Percentiles rank a stretch among this genome's conserved stretches.
phyloP scores from a whole-genome alignment of 2,888 invertebrate species.

The Pogonocherus hispidulus region DNA sequence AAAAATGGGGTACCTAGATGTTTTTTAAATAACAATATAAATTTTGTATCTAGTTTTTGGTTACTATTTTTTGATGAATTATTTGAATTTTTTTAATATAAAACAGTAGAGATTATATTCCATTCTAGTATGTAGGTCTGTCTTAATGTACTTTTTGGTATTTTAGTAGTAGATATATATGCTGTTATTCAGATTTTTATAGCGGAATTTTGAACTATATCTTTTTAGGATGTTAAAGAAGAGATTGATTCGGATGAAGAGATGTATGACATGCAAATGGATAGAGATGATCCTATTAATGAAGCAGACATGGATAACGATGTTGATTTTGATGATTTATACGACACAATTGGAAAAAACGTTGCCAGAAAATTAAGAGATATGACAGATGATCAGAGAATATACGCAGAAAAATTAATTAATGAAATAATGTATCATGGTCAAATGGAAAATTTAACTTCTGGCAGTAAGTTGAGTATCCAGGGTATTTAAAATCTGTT shows the following conservation, averaged over 20 bases:
- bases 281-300: not conserved
- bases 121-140: no score
- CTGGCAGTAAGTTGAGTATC: conserved; percentile 2
- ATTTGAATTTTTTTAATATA: no score
- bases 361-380: conserved; percentile 53
- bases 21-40: no score
- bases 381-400: conserved; percentile 51
- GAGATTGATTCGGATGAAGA: conserved; percentile 40
- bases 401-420: conserved; percentile 50
- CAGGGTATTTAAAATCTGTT: not conserved
- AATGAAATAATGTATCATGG: conserved; percentile 56
- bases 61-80: not conserved
- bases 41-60: no score
- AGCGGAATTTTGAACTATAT: not conserved
- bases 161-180: not conserved
- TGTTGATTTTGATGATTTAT: conserved; percentile 48
- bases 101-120: no score
- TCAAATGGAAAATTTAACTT: conserved; percentile 55
- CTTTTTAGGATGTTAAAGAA: conserved; percentile 35
- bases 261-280: not conserved
- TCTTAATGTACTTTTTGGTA: no score
- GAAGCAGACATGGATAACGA: conserved; percentile 5
- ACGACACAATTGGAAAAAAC: conserved; percentile 53
- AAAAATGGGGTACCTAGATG: no score
- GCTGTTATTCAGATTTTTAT: not conserved